Percentiles rank a stretch among this genome's conserved stretches.
phyloP scores from a whole-genome alignment of 2,797 vertebrate species.

The Lepidocolaptes lacrymiger region DNA sequence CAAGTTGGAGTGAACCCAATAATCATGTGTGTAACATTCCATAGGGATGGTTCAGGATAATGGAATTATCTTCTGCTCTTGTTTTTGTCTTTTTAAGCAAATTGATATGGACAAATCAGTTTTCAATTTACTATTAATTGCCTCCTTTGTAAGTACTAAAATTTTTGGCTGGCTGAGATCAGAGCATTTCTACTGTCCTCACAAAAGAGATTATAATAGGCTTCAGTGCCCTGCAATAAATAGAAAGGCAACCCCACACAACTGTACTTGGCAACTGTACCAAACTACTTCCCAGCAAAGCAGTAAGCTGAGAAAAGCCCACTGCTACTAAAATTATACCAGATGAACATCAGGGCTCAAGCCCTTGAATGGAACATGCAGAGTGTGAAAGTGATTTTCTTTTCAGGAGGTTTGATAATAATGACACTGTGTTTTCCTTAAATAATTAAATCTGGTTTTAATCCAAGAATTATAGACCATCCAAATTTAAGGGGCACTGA shows the following conservation, averaged over 20 bases:
- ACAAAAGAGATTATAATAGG: not conserved
- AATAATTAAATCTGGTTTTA: not conserved
- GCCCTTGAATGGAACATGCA: not conserved
- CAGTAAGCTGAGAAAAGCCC: not conserved
- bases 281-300: not conserved
- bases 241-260: not conserved
- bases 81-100: not conserved
- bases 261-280: not conserved
- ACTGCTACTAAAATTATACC: not conserved
- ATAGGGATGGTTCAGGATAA: not conserved
- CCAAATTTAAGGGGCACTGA: not conserved
- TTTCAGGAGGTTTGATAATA: not conserved
- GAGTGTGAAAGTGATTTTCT: not conserved
- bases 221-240: not conserved
- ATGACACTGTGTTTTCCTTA: not conserved
- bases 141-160: not conserved
- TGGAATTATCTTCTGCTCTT: not conserved
- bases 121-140: slow-evolving; percentile 36
- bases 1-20: not conserved
- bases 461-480: not conserved
- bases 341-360: not conserved
- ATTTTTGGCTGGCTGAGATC: not conserved
- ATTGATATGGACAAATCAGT: not conserved
- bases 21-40: not conserved
- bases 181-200: not conserved